Evolutionary conservation across 1,140 invertebrate genomes (phyloP).

Genomic region (Campoletis sonorensis): DNA sequence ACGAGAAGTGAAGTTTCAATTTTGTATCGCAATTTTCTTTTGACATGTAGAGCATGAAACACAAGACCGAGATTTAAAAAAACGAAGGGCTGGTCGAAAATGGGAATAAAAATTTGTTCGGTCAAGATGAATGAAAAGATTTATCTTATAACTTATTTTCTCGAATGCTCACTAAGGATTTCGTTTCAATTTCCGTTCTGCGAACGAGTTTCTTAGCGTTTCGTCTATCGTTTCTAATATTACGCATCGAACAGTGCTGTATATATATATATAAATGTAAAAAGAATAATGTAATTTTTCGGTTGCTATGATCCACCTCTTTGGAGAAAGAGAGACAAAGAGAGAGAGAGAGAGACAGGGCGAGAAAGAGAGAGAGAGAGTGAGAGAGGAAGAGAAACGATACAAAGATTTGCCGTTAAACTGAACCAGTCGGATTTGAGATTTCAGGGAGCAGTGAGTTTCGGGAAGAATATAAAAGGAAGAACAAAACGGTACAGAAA

Average conservation of each 20-base stretch:
- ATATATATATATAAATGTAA: neutral
- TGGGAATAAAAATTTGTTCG: neutral
- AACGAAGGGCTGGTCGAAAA: too few relatives aligned
- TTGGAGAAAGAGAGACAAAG: too few relatives aligned
- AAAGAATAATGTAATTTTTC: conserved; percentile 13
- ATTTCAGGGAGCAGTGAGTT: neutral
- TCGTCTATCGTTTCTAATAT: neutral
- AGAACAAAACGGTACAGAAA: neutral
- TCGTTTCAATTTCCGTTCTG: conserved; percentile 8
- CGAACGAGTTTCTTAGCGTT: neutral
- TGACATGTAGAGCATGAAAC: too few relatives aligned
- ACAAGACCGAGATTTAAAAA: too few relatives aligned
- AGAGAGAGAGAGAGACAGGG: too few relatives aligned
- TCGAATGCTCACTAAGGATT: conserved; percentile 51
- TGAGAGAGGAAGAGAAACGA: neutral
- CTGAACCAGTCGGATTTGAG: conserved; percentile 1
- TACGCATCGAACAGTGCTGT: neutral
- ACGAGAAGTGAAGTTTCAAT: too few relatives aligned
- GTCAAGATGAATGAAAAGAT: neutral
- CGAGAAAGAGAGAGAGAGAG: too few relatives aligned
- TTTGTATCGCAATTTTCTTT: too few relatives aligned
- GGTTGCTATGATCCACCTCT: neutral
- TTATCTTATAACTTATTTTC: conserved; percentile 54
- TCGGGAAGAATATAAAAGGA: neutral
- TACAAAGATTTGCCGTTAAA: conserved; percentile 18